Percentiles rank a stretch among this genome's conserved stretches.
Evolutionary conservation across 2,888 invertebrate species (phyloP).

Genomic region (Ramazzottius varieornatus): DNA sequence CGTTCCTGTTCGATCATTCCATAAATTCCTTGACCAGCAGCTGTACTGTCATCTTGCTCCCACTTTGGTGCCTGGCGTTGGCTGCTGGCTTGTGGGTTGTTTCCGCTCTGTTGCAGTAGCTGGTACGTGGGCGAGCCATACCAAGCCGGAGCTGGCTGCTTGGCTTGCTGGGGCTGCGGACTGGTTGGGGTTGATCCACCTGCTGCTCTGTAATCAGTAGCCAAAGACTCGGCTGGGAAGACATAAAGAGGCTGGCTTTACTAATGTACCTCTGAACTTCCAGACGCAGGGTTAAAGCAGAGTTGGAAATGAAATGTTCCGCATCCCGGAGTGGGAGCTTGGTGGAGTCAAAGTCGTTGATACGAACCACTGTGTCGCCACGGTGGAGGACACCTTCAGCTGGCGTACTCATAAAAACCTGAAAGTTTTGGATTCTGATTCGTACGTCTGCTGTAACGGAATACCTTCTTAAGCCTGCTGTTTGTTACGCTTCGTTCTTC

Average conservation of each 20-base stretch:
- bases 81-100: background rate
- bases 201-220: background rate
- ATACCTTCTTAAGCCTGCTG: too few species aligned
- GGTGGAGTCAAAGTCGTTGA: constrained; percentile 61
- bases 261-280: background rate
- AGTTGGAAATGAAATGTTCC: background rate
- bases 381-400: constrained; percentile 55
- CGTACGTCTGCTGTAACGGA: too few species aligned
- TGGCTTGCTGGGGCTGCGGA: background rate
- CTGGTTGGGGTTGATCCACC: background rate
- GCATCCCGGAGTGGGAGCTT: constrained; percentile 71
- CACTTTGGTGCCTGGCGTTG: background rate
- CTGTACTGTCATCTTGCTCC: background rate
- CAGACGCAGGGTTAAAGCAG: background rate
- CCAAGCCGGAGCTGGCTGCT: background rate
- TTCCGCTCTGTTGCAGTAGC: background rate
- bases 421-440: too few species aligned
- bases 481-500: too few species aligned
- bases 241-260: too few species aligned
- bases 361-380: constrained; percentile 67
- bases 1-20: background rate
- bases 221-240: too few species aligned
- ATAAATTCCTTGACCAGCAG: background rate
- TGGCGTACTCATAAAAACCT: constrained; percentile 64
- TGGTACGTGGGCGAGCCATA: background rate